Conservation (phyloP, 2,888 invertebrate genomes). For the Torymus auratus region DNA sequence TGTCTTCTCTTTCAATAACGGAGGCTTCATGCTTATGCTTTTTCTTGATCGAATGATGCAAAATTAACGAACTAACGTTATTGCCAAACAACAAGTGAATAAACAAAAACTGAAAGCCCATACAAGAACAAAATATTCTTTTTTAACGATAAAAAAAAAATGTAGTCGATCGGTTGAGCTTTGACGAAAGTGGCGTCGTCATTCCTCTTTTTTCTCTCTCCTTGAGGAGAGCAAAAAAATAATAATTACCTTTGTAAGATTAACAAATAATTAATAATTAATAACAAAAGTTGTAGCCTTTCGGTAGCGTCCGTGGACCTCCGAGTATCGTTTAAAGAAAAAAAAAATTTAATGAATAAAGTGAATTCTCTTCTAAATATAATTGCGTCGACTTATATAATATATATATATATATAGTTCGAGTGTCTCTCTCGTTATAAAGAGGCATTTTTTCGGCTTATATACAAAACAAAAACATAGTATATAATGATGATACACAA, state of each 20-base stretch:
- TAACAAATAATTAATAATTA: conserved; percentile 14
- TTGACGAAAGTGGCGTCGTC: not conserved
- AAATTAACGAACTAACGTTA: too few relatives aligned
- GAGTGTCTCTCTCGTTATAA: conserved; percentile 38
- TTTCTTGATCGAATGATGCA: too few relatives aligned
- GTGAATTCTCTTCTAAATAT: conserved; percentile 34
- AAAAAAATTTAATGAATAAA: conserved; percentile 1
- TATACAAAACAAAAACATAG: conserved; percentile 39
- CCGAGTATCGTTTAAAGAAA: conserved; percentile 43
- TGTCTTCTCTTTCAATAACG: too few relatives aligned
- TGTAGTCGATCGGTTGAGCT: conserved; percentile 28
- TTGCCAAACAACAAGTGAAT: too few relatives aligned
- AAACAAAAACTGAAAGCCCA: too few relatives aligned
- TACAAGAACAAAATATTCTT: not conserved
- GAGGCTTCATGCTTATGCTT: too few relatives aligned
- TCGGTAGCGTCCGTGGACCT: conserved; percentile 56
- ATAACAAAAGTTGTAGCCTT: conserved; percentile 50
- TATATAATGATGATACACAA: not conserved
- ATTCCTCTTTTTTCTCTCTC: conserved; percentile 8
- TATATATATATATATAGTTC: conserved; percentile 19
- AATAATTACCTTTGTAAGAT: conserved; percentile 17
- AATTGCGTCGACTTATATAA: conserved; percentile 18
- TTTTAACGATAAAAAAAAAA: not conserved
- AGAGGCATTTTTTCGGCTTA: conserved; percentile 44
- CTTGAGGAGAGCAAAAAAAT: conserved; percentile 7